phyloP scores from a whole-genome alignment of 1,140 invertebrate species.

The Muscidifurax raptorellus region DNA sequence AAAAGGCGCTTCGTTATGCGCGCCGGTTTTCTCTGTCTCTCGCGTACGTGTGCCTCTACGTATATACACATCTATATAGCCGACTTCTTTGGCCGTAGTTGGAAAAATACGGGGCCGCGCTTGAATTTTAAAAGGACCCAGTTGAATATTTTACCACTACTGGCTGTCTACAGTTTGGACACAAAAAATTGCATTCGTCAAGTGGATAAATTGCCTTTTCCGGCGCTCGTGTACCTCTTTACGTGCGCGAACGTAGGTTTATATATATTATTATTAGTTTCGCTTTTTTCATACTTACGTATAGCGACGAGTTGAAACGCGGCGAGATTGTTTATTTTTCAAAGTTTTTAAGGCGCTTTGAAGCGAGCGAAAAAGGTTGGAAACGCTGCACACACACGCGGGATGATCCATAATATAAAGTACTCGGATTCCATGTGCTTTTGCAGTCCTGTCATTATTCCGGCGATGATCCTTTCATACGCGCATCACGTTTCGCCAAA shows the following conservation, averaged over 20 bases:
- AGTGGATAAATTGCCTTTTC: not conserved
- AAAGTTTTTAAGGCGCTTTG: no score
- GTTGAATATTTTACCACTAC: constrained; percentile 16
- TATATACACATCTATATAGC: not conserved
- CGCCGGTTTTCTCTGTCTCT: not conserved
- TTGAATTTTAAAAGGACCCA: constrained; percentile 8
- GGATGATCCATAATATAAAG: constrained; percentile 13
- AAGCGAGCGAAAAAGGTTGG: no score
- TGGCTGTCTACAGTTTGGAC: not conserved
- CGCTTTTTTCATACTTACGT: not conserved
- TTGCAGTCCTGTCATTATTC: constrained; percentile 32
- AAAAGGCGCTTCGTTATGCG: not conserved
- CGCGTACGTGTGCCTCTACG: not conserved
- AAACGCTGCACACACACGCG: no score
- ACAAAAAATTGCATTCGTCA: not conserved
- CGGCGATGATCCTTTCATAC: constrained; percentile 34
- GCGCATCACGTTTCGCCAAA: constrained; percentile 31
- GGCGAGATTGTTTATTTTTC: not conserved
- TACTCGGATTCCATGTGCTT: constrained; percentile 32
- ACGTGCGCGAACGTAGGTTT: not conserved
- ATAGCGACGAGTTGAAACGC: not conserved
- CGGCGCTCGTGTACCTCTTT: not conserved
- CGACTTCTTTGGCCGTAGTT: not conserved
- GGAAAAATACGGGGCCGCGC: not conserved
- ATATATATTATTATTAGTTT: not conserved